Evolutionary conservation across 2,888 invertebrate species (phyloP), one percentile per base, ranked within the genome.

Genomic region (Meteorus colon): DNA sequence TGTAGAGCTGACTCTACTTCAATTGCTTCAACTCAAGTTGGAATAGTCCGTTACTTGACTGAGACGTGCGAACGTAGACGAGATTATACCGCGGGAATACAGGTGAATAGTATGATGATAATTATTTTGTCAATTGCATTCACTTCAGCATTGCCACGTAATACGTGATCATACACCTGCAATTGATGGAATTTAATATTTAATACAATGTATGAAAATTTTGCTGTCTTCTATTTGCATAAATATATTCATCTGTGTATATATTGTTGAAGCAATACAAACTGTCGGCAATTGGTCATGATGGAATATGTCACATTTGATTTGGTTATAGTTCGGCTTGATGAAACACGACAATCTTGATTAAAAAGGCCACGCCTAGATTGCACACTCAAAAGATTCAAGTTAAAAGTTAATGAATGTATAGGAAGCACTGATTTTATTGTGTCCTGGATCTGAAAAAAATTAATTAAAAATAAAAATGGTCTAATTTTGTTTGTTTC

Each of bases 361-460:
- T 65, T 65, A 24, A 55, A 55, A 55, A 37, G 24, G 41, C 65
- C 65, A 65, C 65, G 59, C 70, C 59, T 59, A 70, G 34, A 51
- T 70, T 59, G n/a, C 10, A 14, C 10, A 34, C n/a, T 70, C 31
- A 4, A 29, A n/a, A 65, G n/a, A n/a, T 31, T 48, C 24, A 48
- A 68, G 51, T 48, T 2, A n/a, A 19, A 45, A 8, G 29, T 29
- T 14, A 1, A 60, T 60, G 19, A 27, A 60, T 60, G 19, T 4
- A 60, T 0, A 60, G 48, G 14, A 48, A 14, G 48, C 14, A 48
- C 19, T 1, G 59, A 24, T 60, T 10, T 60, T 27, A 1, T 55
- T 16, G 5, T 55, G 55, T 55, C 8, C 24, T n/a, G n/a, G 3
- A 55, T 59, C 8, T 16, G 27, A n/a, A 59, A 19, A 59, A 59